Evolutionary conservation across 2,113 vertebrate genomes (phyloP).

Genomic region (Trichomycterus rosablanca): DNA sequence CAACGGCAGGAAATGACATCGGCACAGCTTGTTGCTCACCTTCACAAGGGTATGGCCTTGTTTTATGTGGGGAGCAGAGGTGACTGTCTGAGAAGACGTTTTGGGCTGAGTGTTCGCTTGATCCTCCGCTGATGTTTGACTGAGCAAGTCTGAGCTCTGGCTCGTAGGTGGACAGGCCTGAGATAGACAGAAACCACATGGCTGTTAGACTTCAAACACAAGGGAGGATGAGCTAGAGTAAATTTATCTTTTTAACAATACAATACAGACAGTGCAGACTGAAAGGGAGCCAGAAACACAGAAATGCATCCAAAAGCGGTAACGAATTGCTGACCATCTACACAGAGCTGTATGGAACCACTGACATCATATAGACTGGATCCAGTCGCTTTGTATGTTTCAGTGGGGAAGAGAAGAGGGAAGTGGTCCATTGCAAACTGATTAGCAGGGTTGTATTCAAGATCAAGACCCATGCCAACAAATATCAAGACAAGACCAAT

Average conservation of each 20-base stretch:
- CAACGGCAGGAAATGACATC: constrained; percentile 33
- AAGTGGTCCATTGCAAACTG: too few relatives aligned
- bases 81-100: constrained; percentile 54
- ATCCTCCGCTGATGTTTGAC: constrained; percentile 60
- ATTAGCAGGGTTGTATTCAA: too few relatives aligned
- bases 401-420: too few relatives aligned
- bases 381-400: too few relatives aligned
- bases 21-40: constrained; percentile 60
- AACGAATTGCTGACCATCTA: too few relatives aligned
- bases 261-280: neutral
- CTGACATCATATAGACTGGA: too few relatives aligned
- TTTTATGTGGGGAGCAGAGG: constrained; percentile 66
- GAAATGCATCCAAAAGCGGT: neutral
- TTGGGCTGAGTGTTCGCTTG: constrained; percentile 55
- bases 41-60: constrained; percentile 83
- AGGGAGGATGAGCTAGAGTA: constrained; percentile 5
- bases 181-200: constrained; percentile 33
- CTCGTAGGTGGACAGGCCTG: constrained; percentile 73
- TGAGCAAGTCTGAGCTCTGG: constrained; percentile 74
- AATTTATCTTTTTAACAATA: neutral
- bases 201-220: neutral
- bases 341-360: too few relatives aligned
- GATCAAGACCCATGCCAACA: too few relatives aligned
- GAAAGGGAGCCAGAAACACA: neutral
- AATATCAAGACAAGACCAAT: too few relatives aligned